Percentiles rank a stretch among this genome's conserved stretches.
Conservation (phyloP, 2,113 vertebrate genomes). For the Tachycineta bicolor region DNA sequence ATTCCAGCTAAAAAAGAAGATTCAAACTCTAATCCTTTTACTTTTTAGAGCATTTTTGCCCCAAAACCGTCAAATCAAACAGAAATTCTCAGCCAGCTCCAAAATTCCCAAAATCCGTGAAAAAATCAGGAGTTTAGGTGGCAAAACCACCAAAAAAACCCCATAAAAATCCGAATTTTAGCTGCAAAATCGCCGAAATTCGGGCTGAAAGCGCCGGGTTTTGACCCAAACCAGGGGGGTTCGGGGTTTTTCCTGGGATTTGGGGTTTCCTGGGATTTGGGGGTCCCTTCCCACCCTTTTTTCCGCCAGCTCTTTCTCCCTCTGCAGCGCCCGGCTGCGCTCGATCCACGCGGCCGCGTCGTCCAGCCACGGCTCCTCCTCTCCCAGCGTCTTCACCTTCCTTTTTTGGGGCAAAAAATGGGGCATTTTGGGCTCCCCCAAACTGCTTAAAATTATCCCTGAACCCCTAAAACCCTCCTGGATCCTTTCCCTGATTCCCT, state of each 20-base stretch:
- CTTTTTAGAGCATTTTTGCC: fast-evolving
- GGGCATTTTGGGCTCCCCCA: fast-evolving
- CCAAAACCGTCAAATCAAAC: fast-evolving
- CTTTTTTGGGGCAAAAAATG: not conserved
- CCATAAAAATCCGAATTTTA: fast-evolving
- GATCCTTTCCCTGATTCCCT: not conserved
- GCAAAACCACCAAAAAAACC: fast-evolving
- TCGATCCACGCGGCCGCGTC: constrained; percentile 89
- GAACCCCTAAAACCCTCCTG: not conserved
- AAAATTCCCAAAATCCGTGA: fast-evolving
- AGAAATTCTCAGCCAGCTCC: fast-evolving
- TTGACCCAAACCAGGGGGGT: no score
- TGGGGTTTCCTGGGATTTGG: not conserved
- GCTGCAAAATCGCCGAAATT: fast-evolving
- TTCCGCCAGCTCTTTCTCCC: constrained; percentile 91
- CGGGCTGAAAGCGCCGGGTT: no score
- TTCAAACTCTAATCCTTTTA: fast-evolving
- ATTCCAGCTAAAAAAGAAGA: fast-evolving
- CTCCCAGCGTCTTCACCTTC: constrained; percentile 87
- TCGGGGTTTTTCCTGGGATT: not conserved
- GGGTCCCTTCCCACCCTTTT: constrained; percentile 78
- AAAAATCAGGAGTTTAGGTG: no score
- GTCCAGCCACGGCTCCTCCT: constrained; percentile 90
- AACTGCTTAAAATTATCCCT: fast-evolving
- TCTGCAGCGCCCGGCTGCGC: constrained; percentile 82